Base-by-base conservation (phyloP, 1,140 invertebrate species). In the Anadara kagoshimensis region DNA sequence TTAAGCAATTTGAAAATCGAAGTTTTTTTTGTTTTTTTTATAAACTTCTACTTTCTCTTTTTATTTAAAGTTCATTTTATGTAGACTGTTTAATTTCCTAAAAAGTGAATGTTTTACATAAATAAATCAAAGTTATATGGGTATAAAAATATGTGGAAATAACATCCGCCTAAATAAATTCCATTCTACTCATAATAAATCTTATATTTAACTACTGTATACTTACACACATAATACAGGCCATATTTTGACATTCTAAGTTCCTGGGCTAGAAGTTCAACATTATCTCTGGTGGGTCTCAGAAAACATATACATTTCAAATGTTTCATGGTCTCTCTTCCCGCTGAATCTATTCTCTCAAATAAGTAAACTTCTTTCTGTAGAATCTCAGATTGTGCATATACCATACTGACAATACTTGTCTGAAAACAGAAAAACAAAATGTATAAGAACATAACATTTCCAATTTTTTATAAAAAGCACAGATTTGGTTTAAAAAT, bases 361-460 rank as follows among this genome's bases (percentile, higher is more conserved):
- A 99, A 98, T 53, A 99, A 89, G 89, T 98, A 99, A 0, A 99
- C 97, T 91, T 99, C 98, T 83, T 97, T 97, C 88, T 97, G 95
- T 58, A 99, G 91, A 86, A 99, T 99, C 90, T 99, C 98, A n/a
- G 97, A 98, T 86, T 99, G 97, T 71, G 96, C 94, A 90, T 96
- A 99, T 4, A 98, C 96, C 93, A 98, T 95, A 83, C 97, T 99
- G 0, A 99, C 95, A 71, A 99, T 96, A 83, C 95, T 96, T 0
- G 96, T 99, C 96, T 98, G 88, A 73, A 80, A 68, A 72, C 7
- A 51, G 22, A 12, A 29, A 64, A 29, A 16, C 18, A 2, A 63
- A 51, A 43, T 26, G 14, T 26, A 51, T 47, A 51, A 61, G 22
- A 29, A 64, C 14, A 47, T n/a, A 65, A 29, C 20, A 69, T 22